Percentiles rank a stretch among this genome's conserved stretches.
Evolutionary conservation across 2,113 vertebrate genomes (phyloP).

Genomic region (Oncorhynchus nerka): DNA sequence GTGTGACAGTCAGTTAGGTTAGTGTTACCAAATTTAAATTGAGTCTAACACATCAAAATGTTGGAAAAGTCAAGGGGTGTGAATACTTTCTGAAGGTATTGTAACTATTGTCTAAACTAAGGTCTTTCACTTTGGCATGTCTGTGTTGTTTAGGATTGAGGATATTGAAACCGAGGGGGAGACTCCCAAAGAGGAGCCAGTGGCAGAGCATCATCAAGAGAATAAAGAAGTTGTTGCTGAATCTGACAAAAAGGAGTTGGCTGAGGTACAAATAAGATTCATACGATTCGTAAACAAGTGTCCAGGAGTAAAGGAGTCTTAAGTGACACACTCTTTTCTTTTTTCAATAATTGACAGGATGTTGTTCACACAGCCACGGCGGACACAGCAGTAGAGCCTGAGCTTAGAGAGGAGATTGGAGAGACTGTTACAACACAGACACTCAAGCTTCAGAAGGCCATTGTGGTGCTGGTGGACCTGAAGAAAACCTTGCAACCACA

Average conservation of each 20-base stretch:
- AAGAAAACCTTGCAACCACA: conserved; percentile 10
- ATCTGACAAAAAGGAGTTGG: conserved; percentile 10
- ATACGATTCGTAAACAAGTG: background rate
- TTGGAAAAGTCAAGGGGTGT: too few relatives aligned
- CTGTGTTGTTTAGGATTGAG: conserved; percentile 45
- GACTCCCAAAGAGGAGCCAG: conserved; percentile 20
- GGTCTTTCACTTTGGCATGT: background rate
- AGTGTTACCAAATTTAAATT: conserved; percentile 7
- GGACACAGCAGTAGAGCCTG: background rate
- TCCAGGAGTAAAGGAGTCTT: background rate
- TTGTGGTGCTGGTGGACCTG: background rate
- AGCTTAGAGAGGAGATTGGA: background rate
- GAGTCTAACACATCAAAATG: conserved; percentile 18
- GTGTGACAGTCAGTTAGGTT: too few relatives aligned
- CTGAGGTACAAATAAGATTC: conserved; percentile 18
- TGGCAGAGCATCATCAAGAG: background rate
- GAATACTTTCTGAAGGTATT: too few relatives aligned
- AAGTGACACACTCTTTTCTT: background rate
- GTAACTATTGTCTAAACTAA: too few relatives aligned
- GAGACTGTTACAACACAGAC: background rate
- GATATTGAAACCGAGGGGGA: conserved; percentile 48
- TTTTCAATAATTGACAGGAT: conserved; percentile 22
- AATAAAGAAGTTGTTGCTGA: background rate
- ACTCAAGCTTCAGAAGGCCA: conserved; percentile 10
- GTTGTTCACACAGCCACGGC: background rate